These are phyloP conservation scores for Seriola dumerili DNA, from an alignment of 2,113 vertebrate genomes.

Conservation along the genomic window DNA sequence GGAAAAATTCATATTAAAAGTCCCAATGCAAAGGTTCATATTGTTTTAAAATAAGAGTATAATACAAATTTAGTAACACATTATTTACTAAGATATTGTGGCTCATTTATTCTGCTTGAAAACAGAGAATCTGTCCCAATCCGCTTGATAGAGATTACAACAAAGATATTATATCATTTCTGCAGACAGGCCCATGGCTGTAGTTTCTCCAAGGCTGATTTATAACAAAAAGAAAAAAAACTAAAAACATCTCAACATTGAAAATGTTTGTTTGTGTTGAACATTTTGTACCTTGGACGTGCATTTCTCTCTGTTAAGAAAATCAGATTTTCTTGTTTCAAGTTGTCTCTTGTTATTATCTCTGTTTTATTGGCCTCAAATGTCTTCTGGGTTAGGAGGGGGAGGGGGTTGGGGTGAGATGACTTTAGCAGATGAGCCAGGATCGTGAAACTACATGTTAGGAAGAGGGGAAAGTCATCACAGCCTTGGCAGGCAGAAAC, in stretches of 20 bases:
- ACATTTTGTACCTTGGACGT: constrained; percentile 22
- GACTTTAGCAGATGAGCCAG: constrained; percentile 76
- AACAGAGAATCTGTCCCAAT: background rate
- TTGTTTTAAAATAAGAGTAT: background rate
- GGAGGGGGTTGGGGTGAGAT: constrained; percentile 44
- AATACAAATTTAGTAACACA: background rate
- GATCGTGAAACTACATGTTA: constrained; percentile 56
- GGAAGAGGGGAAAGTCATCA: constrained; percentile 62
- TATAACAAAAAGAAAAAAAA: background rate
- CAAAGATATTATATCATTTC: background rate
- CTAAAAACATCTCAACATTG: background rate
- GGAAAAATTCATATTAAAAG: background rate
- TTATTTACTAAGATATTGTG: background rate
- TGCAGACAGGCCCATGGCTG: background rate
- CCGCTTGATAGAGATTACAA: background rate
- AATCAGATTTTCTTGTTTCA: constrained; percentile 48
- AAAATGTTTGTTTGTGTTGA: constrained; percentile 13
- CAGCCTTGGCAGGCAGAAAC: constrained; percentile 55
- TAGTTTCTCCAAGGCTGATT: background rate
- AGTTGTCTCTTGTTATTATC: constrained; percentile 55
- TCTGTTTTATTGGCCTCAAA: constrained; percentile 52
- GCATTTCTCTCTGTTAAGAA: constrained; percentile 23
- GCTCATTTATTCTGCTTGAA: background rate
- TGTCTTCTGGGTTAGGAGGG: constrained; percentile 25
- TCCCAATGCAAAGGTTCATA: background rate